Percentiles rank a stretch among this genome's conserved stretches.
Conservation (phyloP, 1,140 invertebrate genomes). For the Samia ricini region DNA sequence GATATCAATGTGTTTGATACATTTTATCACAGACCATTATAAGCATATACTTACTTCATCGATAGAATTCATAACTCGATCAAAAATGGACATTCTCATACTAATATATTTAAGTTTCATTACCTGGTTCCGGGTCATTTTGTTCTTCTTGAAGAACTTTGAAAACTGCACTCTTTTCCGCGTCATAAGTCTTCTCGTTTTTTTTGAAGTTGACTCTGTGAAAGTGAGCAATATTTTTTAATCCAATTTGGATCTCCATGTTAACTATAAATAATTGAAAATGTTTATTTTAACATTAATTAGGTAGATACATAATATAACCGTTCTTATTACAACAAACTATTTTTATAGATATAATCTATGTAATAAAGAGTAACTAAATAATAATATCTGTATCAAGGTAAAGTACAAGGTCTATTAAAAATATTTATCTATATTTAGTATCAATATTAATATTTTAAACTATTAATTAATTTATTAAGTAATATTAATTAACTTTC, state of each 20-base stretch:
- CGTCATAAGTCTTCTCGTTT: conserved; percentile 93
- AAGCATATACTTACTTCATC: neutral
- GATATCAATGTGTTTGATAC: neutral
- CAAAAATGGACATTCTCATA: neutral
- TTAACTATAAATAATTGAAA: neutral
- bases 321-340: too few species aligned
- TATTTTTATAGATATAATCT: too few species aligned
- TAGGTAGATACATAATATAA: too few species aligned
- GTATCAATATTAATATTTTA: too few species aligned
- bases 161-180: conserved; percentile 93
- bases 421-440: too few species aligned
- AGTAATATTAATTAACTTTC: too few species aligned
- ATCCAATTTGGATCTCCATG: too few species aligned
- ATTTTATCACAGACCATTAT: neutral
- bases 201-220: conserved; percentile 97
- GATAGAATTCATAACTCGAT: neutral
- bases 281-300: neutral
- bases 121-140: conserved; percentile 89
- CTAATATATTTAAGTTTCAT: neutral
- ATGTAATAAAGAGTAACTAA: too few species aligned
- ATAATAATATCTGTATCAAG: too few species aligned
- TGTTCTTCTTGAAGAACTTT: conserved; percentile 95
- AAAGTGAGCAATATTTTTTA: conserved; percentile 8
- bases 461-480: too few species aligned
- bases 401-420: too few species aligned